A percentile compares a stretch with the other conserved stretches of the same genome.
Evolutionary conservation across 2,797 vertebrate species (phyloP).

Genomic region (Triplophysa bombifrons): DNA sequence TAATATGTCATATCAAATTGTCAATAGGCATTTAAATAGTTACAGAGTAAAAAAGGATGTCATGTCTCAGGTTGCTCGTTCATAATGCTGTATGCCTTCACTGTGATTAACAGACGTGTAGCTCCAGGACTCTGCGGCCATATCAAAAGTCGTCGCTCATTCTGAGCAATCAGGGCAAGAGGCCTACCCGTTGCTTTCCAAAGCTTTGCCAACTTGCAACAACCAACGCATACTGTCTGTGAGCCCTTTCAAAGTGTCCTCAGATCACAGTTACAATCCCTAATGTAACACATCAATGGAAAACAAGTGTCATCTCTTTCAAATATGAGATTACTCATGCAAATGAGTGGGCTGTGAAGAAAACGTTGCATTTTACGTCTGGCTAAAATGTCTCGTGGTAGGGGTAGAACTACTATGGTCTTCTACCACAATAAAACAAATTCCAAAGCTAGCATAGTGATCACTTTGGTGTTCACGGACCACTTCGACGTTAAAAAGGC

Average conservation of each 20-base stretch:
- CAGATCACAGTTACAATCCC: constrained; percentile 75
- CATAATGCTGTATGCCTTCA: neutral
- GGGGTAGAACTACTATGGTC: too few species aligned
- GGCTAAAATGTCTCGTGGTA: too few species aligned
- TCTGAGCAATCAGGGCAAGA: constrained; percentile 97
- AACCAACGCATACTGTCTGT: constrained; percentile 73
- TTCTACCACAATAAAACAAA: too few species aligned
- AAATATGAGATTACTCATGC: constrained; percentile 71
- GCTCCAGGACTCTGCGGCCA: constrained; percentile 75
- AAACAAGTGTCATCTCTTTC: constrained; percentile 72
- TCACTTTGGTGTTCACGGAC: too few species aligned
- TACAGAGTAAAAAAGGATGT: constrained; percentile 21
- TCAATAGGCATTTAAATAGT: constrained; percentile 52
- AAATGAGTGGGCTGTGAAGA: constrained; percentile 76
- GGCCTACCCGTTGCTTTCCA: constrained; percentile 72
- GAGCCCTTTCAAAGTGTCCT: constrained; percentile 79
- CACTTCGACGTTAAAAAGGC: too few species aligned
- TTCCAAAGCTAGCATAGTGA: too few species aligned
- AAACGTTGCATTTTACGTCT: too few species aligned
- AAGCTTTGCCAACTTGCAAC: constrained; percentile 66
- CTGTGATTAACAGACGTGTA: constrained; percentile 55
- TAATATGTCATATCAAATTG: neutral
- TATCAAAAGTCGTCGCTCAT: constrained; percentile 79
- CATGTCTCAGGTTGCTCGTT: neutral
- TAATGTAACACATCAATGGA: constrained; percentile 78